Evolutionary conservation across 1,140 invertebrate genomes (phyloP), one percentile per base, ranked within the genome.

Genomic region (Caenorhabditis latens): DNA sequence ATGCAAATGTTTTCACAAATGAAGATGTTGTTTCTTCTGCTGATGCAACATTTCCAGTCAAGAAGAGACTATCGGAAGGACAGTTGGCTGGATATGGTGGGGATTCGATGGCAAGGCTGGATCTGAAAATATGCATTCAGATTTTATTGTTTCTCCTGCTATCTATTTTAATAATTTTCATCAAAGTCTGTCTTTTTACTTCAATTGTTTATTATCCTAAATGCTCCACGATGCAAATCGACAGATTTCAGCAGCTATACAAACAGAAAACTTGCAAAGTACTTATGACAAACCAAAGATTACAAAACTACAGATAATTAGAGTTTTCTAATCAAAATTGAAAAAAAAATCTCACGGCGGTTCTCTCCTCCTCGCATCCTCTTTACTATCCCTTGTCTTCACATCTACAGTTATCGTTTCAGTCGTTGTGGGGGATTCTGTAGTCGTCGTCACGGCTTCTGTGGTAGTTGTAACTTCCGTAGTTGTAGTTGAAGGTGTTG

Each of bases 371-470:
- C n/a, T 79, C 16, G 46, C 11, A 11, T 79, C 71, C n/a, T 79
- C 71, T 50, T 79, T 79, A n/a, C 71, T 79, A 79, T 79, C 71
- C 46, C 71, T 42, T 14, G 71, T 50, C n/a, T 79, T 79, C 40
- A 79, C 71, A 50, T 79, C 71, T 8, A 79, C 46, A 9, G 46
- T 79, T 14, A 46, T n/a, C 13, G 8, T 46, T 24, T 48, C 32
- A 32, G 71, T 79, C 1, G 71, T 50, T 3, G 65, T 46, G 3
- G 65, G 40, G 0, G 42, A 5, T 46, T 19, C 65, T 43, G 71
- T 79, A 42, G 71, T 79, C 8, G 71, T 43, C 16, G 71, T 48
- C 43, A 46, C 53, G 32, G 21, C 24, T 50, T 19, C 53, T 24
- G 71, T 53, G 13, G 71, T 79, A 7, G 43, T 71, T n/a, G 65